Evolutionary conservation across 2,888 invertebrate genomes (phyloP), one percentile per base, ranked within the genome.

Genomic region (Archips crataeganus): DNA sequence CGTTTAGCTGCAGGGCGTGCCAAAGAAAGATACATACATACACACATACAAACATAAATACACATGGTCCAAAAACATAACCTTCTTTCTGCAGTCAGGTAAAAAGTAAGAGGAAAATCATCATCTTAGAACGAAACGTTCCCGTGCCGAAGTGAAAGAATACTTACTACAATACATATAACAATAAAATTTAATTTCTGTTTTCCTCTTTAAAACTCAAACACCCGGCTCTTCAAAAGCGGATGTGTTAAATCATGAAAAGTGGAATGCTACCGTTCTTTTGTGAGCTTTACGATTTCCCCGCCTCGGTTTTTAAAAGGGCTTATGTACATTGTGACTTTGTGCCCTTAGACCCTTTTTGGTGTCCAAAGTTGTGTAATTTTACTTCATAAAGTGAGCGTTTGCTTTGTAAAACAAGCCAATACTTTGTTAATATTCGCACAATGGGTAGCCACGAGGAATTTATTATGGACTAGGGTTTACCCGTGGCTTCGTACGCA

Each of bases 341-440:
- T 62, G 45, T 11, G 42, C 34, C 10, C 54, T 62, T 72, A 72
- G 23, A 67, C 61, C 47, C 61, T 57, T 72, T 66, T 8, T 11
- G n/a, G 15, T n/a, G 6, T 45, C 4, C n/a, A 1, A 32, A 0
- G 2, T 32, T 32, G n/a, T 39, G 36, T 59, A 72, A 72, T 72
- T 68, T 72, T 15, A 67, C 67, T 63, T 68, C 67, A 36, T 62
- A 72, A 72, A 72, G 47, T 67, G 36, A 47, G 67, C 51, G 65
- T 72, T 67, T 72, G 62, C 72, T 72, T 72, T 62, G 72, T 72
- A 72, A 72, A 68, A 62, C 57, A 72, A 72, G 62, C 62, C 67
- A 36, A 72, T 72, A 72, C 62, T 72, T 63, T 67, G 67, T 72
- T 68, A 67, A 72, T 72, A 59, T 72, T 63, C 67, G 62, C 15